Evolutionary conservation across 2,113 vertebrate genomes (phyloP), one percentile per base, ranked within the genome.

Genomic region (Onychorhynchus coronatus): DNA sequence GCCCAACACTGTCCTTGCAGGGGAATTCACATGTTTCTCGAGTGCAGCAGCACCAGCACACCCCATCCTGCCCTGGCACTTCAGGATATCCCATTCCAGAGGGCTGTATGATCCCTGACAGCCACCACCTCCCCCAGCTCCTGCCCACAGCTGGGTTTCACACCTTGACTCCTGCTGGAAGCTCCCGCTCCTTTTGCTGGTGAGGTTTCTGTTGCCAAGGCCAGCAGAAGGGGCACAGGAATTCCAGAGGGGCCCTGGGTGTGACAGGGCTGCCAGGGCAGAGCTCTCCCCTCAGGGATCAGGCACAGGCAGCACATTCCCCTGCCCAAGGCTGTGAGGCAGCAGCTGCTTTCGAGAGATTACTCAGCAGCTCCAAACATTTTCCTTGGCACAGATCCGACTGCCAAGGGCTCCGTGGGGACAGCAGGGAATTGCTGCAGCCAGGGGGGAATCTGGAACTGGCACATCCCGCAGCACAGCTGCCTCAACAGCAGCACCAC

Each of bases 321-420:
- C 84, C 22, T 92, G 67, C 46, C 50, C 37, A 8, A 58, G 62
- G 75, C 72, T 28, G 37, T 0, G 27, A 89, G 66, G 94, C 94
- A 80, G 94, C 88, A 62, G 94, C 94, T 95, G 88, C 95, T 90
- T 93, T 89, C 78, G 1, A 97, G 95, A 94, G 82, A 88, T 88
- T 79, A 35, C 92, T 93, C 92, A 85, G 92, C 91, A 95, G 94
- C 93, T 85, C 93, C 50, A 28, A 78, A 27, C 66, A 6, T 75
- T 85, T 88, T 53, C 28, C 85, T 92, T 96, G 95, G 95, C 94
- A 44, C 2, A 0, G 12, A 21, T 79, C 85, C 37, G 8, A 30
- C 30, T 47, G 91, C 88, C 93, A 50, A 79, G 28, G 90, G 94
- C 96, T 65, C 88, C 30, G 3, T 1, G 37, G 91, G 92, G 90